phyloP scores from a whole-genome alignment of 2,797 vertebrate species.

The Falco novaeseelandiae region DNA sequence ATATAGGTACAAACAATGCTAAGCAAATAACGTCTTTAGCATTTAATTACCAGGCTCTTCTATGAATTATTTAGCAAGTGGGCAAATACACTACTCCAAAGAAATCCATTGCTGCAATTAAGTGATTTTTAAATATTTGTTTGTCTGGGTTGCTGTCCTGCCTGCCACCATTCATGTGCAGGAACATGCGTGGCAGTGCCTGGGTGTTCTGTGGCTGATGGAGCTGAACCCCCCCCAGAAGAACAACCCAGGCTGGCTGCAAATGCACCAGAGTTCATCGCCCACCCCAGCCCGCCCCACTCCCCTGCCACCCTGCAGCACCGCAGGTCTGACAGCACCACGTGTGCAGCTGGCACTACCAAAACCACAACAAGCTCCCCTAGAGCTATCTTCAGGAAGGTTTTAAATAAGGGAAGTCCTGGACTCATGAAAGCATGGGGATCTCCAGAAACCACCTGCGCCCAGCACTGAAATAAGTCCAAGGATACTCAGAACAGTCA shows the following conservation, averaged over 20 bases:
- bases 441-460: background rate
- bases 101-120: background rate
- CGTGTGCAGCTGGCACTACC: too few species aligned
- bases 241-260: background rate
- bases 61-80: slow-evolving; percentile 45
- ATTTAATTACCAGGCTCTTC: slow-evolving; percentile 45
- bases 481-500: background rate
- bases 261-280: accelerated
- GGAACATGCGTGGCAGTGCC: accelerated
- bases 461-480: background rate
- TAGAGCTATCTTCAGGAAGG: too few species aligned
- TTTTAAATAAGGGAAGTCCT: background rate
- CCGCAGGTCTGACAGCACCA: background rate
- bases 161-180: background rate
- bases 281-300: background rate
- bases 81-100: background rate
- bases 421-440: background rate
- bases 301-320: background rate
- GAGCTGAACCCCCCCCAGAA: background rate
- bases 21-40: slow-evolving; percentile 22
- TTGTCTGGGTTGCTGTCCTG: background rate
- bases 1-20: slow-evolving; percentile 21
- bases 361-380: background rate
- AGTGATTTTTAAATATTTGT: background rate
- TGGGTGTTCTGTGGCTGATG: accelerated